Evolutionary conservation across 2,113 vertebrate genomes (phyloP).

Genomic region (Leptobrachium ailaonicum): DNA sequence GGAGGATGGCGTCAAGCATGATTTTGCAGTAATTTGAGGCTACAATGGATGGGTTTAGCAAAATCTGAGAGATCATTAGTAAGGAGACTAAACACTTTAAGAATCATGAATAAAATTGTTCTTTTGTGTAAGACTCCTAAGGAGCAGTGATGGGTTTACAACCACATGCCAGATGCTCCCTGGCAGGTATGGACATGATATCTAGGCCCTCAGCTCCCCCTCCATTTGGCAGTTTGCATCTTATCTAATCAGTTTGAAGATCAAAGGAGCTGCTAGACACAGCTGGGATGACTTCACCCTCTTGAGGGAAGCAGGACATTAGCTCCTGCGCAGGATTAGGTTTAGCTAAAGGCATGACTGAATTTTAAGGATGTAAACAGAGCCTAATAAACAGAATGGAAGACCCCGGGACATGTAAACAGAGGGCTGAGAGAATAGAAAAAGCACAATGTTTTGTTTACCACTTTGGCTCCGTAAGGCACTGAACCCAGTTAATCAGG

Average conservation of each 20-base stretch:
- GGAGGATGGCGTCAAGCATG: not conserved
- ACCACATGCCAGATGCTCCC: conserved; percentile 13
- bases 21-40: not conserved
- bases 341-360: conserved; percentile 5
- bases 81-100: not conserved
- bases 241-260: conserved; percentile 40
- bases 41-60: not conserved
- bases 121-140: not conserved
- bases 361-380: conserved; percentile 8
- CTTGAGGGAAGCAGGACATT: not conserved
- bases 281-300: conserved; percentile 37
- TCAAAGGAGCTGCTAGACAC: conserved; percentile 41
- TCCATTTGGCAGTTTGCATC: conserved; percentile 28
- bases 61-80: not conserved
- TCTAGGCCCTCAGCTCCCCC: conserved; percentile 15
- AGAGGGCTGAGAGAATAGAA: not conserved
- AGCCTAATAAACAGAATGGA: not conserved
- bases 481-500: not conserved
- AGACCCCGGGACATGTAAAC: conserved; percentile 8
- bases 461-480: not conserved
- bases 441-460: not conserved
- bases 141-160: not conserved
- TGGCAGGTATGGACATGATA: conserved; percentile 34
- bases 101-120: not conserved
- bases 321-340: not conserved